Evolutionary conservation across 2,888 invertebrate species (phyloP).

Genomic region (Ectemnius lituratus): DNA sequence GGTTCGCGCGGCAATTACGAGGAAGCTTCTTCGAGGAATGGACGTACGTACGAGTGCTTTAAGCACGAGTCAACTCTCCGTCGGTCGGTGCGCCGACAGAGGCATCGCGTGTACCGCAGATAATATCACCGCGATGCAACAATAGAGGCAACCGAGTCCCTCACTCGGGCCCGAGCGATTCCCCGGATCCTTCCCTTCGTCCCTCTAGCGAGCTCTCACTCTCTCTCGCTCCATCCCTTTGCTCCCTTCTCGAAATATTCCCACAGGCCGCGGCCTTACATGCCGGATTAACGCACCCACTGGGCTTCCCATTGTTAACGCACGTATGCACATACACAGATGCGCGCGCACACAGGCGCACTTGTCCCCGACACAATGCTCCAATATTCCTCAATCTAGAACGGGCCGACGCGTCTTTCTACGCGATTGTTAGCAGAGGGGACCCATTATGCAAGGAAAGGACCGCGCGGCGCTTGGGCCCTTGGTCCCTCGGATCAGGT

Average conservation of each 20-base stretch:
- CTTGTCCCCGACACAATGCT: conserved; percentile 57
- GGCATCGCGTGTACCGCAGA: conserved; percentile 66
- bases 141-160: conserved; percentile 55
- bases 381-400: conserved; percentile 71
- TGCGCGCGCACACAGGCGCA: conserved; percentile 11
- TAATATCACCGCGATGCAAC: conserved; percentile 67
- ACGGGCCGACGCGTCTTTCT: conserved; percentile 62
- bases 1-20: conserved; percentile 61
- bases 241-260: conserved; percentile 61
- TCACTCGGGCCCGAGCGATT: no score
- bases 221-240: conserved; percentile 31
- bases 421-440: conserved; percentile 67
- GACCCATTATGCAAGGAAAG: conserved; percentile 57
- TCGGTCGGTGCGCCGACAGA: conserved; percentile 58
- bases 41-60: conserved; percentile 43
- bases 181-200: conserved; percentile 25
- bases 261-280: conserved; percentile 62
- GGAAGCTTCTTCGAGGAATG: conserved; percentile 45
- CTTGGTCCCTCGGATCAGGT: conserved; percentile 67
- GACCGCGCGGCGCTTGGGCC: conserved; percentile 27
- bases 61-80: conserved; percentile 50
- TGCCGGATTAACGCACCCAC: conserved; percentile 67
- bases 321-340: conserved; percentile 43
- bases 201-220: conserved; percentile 4
- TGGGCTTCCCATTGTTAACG: conserved; percentile 70